A percentile compares a stretch with the other conserved stretches of the same genome.
Conservation (phyloP, 2,113 vertebrate genomes). For the Aix galericulata region DNA sequence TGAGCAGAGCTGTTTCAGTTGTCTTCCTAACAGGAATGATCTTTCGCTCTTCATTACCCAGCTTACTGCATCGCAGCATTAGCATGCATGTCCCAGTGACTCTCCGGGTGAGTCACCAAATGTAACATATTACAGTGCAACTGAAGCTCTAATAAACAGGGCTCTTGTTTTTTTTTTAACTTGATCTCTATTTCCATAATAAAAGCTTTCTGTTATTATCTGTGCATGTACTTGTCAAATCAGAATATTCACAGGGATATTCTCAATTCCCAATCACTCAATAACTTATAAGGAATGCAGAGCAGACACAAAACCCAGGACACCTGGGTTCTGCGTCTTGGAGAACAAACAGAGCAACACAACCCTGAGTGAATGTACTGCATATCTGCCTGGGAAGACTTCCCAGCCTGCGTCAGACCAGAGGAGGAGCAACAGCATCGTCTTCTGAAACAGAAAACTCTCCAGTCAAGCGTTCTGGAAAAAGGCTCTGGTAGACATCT, state of each 20-base stretch:
- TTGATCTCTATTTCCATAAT: conserved; percentile 54
- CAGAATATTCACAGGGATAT: conserved; percentile 25
- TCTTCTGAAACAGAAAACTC: neutral
- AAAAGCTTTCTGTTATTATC: conserved; percentile 50
- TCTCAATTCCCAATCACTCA: conserved; percentile 1
- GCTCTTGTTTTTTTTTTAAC: neutral
- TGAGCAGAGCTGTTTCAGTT: conserved; percentile 13
- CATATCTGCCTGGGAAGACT: neutral
- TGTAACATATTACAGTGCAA: neutral
- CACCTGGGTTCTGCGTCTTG: conserved; percentile 2
- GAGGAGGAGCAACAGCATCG: neutral
- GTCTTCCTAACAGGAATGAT: conserved; percentile 27
- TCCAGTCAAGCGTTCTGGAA: neutral
- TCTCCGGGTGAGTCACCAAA: conserved; percentile 26
- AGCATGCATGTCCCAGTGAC: neutral
- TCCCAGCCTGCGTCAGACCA: neutral
- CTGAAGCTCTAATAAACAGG: conserved; percentile 16
- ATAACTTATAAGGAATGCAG: conserved; percentile 19
- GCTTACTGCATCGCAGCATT: neutral
- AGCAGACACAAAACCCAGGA: neutral
- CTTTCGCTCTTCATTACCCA: neutral
- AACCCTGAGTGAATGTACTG: fast-evolving
- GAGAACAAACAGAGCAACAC: neutral
- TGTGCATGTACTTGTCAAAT: conserved; percentile 32
- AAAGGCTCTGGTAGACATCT: neutral